phyloP scores from a whole-genome alignment of 1,140 invertebrate species.

The Megathymus violae region DNA sequence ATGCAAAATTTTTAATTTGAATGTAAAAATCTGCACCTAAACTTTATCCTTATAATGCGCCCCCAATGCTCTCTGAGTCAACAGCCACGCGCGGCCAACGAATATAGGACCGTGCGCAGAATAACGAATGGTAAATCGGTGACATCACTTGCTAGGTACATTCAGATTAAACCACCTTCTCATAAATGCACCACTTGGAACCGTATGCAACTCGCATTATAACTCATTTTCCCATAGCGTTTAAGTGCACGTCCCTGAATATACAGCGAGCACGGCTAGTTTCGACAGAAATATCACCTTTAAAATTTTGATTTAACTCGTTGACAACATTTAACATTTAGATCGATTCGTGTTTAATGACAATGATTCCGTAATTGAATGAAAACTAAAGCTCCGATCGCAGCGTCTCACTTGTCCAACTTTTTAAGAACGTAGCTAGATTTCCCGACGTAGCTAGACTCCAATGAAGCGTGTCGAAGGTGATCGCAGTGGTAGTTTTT shows the following conservation, averaged over 20 bases:
- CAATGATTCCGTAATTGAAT: conserved; percentile 24
- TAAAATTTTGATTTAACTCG: conserved; percentile 52
- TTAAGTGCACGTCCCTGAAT: conserved; percentile 50
- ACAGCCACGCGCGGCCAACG: conserved; percentile 55
- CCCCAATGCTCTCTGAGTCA: conserved; percentile 55
- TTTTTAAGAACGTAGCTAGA: neutral
- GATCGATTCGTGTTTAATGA: conserved; percentile 27
- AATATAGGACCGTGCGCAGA: conserved; percentile 61
- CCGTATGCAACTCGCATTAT: conserved; percentile 48
- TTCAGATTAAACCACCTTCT: conserved; percentile 45
- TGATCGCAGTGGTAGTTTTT: conserved; percentile 61
- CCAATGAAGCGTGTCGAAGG: conserved; percentile 60
- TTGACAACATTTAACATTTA: conserved; percentile 36
- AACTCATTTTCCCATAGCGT: conserved; percentile 50
- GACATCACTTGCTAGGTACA: conserved; percentile 69
- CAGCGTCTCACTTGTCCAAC: neutral
- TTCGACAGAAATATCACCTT: conserved; percentile 54
- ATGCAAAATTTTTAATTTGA: conserved; percentile 29
- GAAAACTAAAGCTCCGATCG: conserved; percentile 3
- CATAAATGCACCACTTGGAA: conserved; percentile 47
- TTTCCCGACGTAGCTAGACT: conserved; percentile 23
- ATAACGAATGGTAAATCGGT: conserved; percentile 72
- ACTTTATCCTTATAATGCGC: conserved; percentile 34
- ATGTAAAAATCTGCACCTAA: conserved; percentile 23
- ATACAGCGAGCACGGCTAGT: conserved; percentile 55